phyloP scores from a whole-genome alignment of 2,888 invertebrate genomes.

The Caenorhabditis doughertyi region DNA sequence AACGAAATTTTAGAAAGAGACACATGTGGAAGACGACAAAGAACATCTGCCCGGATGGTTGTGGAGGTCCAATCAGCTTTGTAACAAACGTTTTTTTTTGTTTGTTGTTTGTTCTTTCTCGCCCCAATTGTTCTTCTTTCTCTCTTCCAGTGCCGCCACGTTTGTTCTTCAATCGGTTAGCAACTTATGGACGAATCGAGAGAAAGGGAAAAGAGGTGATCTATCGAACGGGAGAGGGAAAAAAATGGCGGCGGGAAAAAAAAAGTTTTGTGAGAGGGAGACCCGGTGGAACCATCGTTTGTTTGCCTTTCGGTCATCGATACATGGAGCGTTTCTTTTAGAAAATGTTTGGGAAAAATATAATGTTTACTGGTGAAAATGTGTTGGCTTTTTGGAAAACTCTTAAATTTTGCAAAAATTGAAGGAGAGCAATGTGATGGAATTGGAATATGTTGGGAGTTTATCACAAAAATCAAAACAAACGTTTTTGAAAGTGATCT shows the following conservation, averaged over 20 bases:
- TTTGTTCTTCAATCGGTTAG: slow-evolving; percentile 47
- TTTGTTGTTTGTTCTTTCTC: slow-evolving; percentile 48
- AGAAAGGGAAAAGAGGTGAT: slow-evolving; percentile 2
- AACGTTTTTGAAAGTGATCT: too few species aligned
- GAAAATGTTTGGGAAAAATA: slow-evolving; percentile 28
- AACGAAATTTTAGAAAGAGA: slow-evolving; percentile 16
- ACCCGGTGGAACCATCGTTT: slow-evolving; percentile 56
- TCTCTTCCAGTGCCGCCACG: slow-evolving; percentile 33
- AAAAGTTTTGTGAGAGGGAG: slow-evolving; percentile 35
- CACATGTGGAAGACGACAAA: slow-evolving; percentile 43
- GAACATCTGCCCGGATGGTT: slow-evolving; percentile 44
- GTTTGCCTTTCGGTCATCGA: slow-evolving; percentile 56
- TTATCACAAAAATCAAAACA: too few species aligned
- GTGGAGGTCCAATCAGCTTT: slow-evolving; percentile 48
- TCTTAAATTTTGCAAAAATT: neutral
- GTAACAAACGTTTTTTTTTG: slow-evolving; percentile 40
- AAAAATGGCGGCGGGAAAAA: slow-evolving; percentile 19
- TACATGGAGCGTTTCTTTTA: slow-evolving; percentile 33
- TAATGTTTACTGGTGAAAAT: slow-evolving; percentile 5
- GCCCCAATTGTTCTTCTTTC: slow-evolving; percentile 21
- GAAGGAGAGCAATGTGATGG: too few species aligned
- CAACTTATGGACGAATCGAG: slow-evolving; percentile 19
- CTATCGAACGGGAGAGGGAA: slow-evolving; percentile 36
- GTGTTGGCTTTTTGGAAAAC: neutral
- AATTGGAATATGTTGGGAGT: too few species aligned